Evolutionary conservation across 2,113 vertebrate genomes (phyloP).

Genomic region (Serilophus lunatus): DNA sequence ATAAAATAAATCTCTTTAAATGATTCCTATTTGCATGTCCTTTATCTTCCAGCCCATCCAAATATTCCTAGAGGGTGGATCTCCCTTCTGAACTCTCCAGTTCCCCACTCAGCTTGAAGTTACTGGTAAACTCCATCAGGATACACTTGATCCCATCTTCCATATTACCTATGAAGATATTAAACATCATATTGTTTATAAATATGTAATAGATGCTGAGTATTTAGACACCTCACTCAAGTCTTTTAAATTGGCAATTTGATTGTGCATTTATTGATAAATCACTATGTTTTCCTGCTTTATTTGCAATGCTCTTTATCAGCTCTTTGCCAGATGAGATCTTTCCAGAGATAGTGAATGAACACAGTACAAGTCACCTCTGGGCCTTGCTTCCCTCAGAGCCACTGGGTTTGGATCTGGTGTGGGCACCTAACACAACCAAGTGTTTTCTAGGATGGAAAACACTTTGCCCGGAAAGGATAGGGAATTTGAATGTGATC

Average conservation of each 20-base stretch:
- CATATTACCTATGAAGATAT: background rate
- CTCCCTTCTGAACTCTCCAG: background rate
- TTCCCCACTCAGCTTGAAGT: background rate
- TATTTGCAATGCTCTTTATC: background rate
- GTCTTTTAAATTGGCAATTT: background rate
- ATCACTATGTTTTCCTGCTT: background rate
- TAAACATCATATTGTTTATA: background rate
- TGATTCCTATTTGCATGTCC: background rate
- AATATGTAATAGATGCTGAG: background rate
- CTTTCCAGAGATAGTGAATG: background rate
- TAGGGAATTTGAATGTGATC: background rate
- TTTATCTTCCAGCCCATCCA: background rate
- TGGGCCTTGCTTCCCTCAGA: background rate
- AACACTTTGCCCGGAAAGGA: background rate
- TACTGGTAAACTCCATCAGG: background rate
- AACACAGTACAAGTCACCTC: accelerated
- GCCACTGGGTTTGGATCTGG: background rate
- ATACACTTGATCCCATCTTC: background rate
- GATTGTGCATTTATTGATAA: background rate
- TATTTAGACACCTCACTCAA: background rate
- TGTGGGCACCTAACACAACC: background rate
- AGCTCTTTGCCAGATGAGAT: background rate
- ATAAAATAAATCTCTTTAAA: background rate
- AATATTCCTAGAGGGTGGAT: background rate
- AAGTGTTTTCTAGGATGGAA: no score